These are phyloP conservation scores for Meloe dianella DNA, from an alignment of 2,888 invertebrate genomes.

Conservation along the genomic window DNA sequence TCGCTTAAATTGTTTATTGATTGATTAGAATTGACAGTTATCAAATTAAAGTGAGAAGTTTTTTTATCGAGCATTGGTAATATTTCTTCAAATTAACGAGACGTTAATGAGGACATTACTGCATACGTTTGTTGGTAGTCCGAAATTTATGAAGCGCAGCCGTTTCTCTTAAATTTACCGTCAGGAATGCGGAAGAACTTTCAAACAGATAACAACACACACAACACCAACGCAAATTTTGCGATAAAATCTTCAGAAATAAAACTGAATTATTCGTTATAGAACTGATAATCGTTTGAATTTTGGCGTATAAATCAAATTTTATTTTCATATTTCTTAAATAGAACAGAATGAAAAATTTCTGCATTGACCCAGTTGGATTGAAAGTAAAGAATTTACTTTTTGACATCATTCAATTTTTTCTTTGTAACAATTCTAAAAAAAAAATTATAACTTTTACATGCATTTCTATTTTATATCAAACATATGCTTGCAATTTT, in stretches of 20 bases:
- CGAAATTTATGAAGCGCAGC: not conserved
- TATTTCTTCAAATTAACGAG: no score
- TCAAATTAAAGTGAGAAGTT: no score
- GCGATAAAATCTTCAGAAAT: not conserved
- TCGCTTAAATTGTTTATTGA: not conserved
- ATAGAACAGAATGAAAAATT: no score
- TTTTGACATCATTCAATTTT: not conserved
- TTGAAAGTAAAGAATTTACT: not conserved
- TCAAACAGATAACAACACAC: not conserved
- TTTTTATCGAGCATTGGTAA: no score
- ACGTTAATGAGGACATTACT: no score
- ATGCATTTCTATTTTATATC: not conserved
- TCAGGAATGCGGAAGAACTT: not conserved
- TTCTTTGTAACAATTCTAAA: not conserved
- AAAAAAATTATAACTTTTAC: not conserved
- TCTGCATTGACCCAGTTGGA: no score
- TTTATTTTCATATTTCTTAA: no score
- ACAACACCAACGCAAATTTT: not conserved
- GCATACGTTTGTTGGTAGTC: no score
- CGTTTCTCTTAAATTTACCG: not conserved
- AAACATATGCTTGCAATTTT: not conserved
- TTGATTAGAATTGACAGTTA: no score
- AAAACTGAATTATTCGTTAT: not conserved
- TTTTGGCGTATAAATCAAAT: no score
- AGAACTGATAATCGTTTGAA: no score